phyloP scores from a whole-genome alignment of 2,888 invertebrate genomes.

The Sinohyriopsis cumingii region DNA sequence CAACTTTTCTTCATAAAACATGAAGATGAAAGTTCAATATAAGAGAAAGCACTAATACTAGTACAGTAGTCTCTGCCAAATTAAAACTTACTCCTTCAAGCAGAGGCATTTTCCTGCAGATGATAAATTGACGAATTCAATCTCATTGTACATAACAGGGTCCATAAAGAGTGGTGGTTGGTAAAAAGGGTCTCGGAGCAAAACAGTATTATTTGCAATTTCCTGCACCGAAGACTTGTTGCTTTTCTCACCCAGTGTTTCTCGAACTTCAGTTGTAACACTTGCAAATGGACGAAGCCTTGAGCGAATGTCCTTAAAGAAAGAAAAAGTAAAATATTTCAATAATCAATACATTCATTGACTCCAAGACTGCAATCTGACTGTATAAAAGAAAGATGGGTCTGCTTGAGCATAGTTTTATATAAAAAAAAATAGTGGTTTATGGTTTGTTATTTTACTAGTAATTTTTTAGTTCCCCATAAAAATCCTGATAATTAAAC shows the following conservation, averaged over 20 bases:
- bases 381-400: too few relatives aligned
- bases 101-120: constrained; percentile 34
- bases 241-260: constrained; percentile 20
- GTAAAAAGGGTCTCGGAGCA: constrained; percentile 15
- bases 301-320: constrained; percentile 41
- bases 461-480: too few relatives aligned
- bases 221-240: constrained; percentile 20
- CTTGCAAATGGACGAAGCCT: constrained; percentile 43
- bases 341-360: neutral
- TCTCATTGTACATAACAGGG: constrained; percentile 52
- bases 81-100: constrained; percentile 46
- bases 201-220: constrained; percentile 1
- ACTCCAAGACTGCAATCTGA: neutral
- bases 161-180: constrained; percentile 39
- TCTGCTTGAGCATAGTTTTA: too few relatives aligned
- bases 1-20: too few relatives aligned
- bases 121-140: constrained; percentile 45
- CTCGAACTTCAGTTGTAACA: constrained; percentile 22
- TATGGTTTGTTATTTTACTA: too few relatives aligned
- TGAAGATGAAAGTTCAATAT: too few relatives aligned
- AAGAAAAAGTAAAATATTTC: neutral
- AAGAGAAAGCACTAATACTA: neutral
- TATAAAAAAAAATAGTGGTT: too few relatives aligned
- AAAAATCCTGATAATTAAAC: too few relatives aligned
- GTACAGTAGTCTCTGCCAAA: neutral